Evolutionary conservation across 2,113 vertebrate species (phyloP).

Genomic region (Climacteris rufus): DNA sequence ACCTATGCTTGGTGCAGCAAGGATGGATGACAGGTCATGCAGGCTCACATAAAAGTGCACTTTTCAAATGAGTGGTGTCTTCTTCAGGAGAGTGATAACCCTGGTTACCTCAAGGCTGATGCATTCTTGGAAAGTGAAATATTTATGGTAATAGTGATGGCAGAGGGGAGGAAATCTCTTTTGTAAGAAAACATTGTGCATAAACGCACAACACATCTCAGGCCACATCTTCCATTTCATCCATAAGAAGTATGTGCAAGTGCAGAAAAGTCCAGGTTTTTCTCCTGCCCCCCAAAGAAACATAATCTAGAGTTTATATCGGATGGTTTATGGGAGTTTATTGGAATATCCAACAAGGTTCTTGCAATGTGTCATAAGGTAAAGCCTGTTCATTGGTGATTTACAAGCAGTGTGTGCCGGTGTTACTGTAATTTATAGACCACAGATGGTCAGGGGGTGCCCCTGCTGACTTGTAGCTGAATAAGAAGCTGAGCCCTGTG

Average conservation of each 20-base stretch:
- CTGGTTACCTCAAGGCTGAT: conserved; percentile 2
- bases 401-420: conserved; percentile 78
- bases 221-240: not conserved
- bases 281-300: conserved; percentile 66
- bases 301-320: conserved; percentile 74
- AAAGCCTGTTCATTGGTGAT: conserved; percentile 78
- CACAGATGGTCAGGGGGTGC: conserved; percentile 78
- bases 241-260: not conserved
- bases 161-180: not conserved
- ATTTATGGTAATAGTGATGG: not conserved
- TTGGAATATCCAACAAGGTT: conserved; percentile 82
- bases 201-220: not conserved
- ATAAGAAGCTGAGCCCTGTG: conserved; percentile 69
- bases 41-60: not conserved
- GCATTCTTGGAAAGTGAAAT: conserved; percentile 29
- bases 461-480: conserved; percentile 76
- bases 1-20: not conserved
- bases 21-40: not conserved
- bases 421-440: conserved; percentile 81
- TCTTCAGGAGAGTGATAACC: not conserved
- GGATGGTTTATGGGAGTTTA: conserved; percentile 76
- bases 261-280: conserved; percentile 50
- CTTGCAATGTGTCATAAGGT: conserved; percentile 79
- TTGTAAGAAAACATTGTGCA: not conserved
- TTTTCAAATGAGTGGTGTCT: not conserved